Conservation (phyloP, 2,888 invertebrate species). For the Coelopa pilipes region DNA sequence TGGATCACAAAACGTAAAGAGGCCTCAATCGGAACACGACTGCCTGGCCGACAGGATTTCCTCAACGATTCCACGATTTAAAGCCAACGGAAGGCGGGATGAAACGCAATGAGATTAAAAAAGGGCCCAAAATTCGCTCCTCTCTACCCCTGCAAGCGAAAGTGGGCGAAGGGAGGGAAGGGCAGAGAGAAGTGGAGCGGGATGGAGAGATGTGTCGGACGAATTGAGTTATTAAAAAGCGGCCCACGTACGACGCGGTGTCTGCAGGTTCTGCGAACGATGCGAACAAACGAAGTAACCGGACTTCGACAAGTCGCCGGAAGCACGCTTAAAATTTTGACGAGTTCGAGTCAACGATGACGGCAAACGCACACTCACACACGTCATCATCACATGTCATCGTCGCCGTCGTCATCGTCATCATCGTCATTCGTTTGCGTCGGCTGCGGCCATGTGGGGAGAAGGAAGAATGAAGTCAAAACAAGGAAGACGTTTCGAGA, state of each 20-base stretch:
- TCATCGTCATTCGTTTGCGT: neutral
- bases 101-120: too few relatives aligned
- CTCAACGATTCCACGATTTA: too few relatives aligned
- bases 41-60: too few relatives aligned
- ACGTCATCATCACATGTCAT: neutral
- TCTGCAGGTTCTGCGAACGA: slow-evolving; percentile 33
- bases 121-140: too few relatives aligned
- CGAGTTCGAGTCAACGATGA: neutral
- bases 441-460: neutral
- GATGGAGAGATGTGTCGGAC: too few relatives aligned
- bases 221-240: slow-evolving; percentile 16
- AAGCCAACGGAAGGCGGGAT: too few relatives aligned
- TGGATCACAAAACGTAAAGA: too few relatives aligned
- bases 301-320: neutral
- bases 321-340: slow-evolving; percentile 11
- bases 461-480: slow-evolving; percentile 4
- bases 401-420: too few relatives aligned
- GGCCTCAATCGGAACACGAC: too few relatives aligned
- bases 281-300: neutral
- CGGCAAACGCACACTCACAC: neutral
- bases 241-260: slow-evolving; percentile 39
- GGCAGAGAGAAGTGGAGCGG: too few relatives aligned
- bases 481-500: slow-evolving; percentile 34
- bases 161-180: too few relatives aligned
- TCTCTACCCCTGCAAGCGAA: too few relatives aligned